phyloP scores from a whole-genome alignment of 2,797 vertebrate genomes.

The Chelonia mydas region DNA sequence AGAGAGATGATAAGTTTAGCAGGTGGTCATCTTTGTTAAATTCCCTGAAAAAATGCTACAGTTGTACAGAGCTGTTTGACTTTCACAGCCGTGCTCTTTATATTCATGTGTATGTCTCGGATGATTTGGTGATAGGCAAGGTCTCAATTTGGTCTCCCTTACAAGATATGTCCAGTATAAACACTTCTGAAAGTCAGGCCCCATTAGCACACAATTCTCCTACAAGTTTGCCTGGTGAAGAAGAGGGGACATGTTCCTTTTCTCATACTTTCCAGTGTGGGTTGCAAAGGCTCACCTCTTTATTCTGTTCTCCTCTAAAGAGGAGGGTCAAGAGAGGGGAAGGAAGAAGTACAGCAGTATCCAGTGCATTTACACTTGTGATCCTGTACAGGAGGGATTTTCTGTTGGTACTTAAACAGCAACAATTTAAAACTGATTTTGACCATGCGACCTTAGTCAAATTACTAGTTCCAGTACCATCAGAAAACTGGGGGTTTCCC shows the following conservation, averaged over 20 bases:
- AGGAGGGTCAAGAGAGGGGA: background rate
- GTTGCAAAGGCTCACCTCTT: background rate
- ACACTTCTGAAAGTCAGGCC: background rate
- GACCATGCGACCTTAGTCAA: fast-evolving
- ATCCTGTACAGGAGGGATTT: too few relatives aligned
- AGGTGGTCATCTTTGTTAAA: background rate
- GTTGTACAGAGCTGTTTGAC: background rate
- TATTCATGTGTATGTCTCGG: background rate
- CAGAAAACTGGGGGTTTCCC: fast-evolving
- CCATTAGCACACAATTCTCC: background rate
- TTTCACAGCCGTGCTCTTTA: background rate
- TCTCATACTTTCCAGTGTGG: background rate
- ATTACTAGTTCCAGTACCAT: fast-evolving
- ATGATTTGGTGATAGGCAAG: background rate
- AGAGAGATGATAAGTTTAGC: background rate
- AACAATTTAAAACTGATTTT: background rate
- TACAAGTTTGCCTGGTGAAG: background rate
- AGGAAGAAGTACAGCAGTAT: background rate
- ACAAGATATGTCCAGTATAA: background rate
- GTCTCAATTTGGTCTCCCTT: background rate
- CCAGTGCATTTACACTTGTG: fast-evolving
- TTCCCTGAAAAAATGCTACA: background rate
- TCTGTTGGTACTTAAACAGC: background rate
- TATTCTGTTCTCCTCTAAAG: background rate
- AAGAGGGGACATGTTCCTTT: background rate